Conservation (phyloP, 2,888 invertebrate genomes). For the Drosophila ustulata region DNA sequence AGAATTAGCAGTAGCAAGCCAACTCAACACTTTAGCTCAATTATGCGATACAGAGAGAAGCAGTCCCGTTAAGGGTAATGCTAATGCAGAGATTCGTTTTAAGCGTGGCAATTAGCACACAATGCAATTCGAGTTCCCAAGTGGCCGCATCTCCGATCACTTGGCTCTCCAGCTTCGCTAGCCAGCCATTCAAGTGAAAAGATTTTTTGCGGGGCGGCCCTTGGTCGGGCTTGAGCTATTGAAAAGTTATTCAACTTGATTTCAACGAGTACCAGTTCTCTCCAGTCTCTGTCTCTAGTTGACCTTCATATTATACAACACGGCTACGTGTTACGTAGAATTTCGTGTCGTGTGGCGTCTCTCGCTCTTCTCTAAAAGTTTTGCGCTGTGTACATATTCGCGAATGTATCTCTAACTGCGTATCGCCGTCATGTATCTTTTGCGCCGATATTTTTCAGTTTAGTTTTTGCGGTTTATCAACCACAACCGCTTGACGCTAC, state of each 20-base stretch:
- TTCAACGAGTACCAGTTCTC: slow-evolving; percentile 32
- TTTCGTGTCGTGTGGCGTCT: slow-evolving; percentile 26
- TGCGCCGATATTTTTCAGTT: slow-evolving; percentile 11
- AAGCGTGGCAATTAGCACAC: slow-evolving; percentile 32
- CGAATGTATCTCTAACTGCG: slow-evolving; percentile 30
- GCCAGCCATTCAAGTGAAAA: slow-evolving; percentile 16
- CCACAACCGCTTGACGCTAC: slow-evolving; percentile 14
- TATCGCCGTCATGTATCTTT: slow-evolving; percentile 28
- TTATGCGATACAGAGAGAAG: not conserved
- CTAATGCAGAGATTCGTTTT: slow-evolving; percentile 23
- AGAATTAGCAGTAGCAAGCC: not conserved
- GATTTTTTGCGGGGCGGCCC: slow-evolving; percentile 1
- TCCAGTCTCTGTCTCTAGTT: slow-evolving; percentile 32
- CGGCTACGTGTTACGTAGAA: slow-evolving; percentile 45
- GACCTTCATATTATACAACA: slow-evolving; percentile 60
- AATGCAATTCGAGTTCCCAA: slow-evolving; percentile 25
- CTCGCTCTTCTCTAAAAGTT: slow-evolving; percentile 3
- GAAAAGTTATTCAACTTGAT: slow-evolving; percentile 58
- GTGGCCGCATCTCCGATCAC: slow-evolving; percentile 9
- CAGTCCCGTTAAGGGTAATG: slow-evolving; percentile 11
- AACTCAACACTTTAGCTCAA: slow-evolving; percentile 5
- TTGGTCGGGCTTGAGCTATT: slow-evolving; percentile 29
- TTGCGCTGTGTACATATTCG: slow-evolving; percentile 8
- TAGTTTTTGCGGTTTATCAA: slow-evolving; percentile 23
- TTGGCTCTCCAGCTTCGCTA: slow-evolving; percentile 6